These are phyloP conservation scores for Hemiscyllium ocellatum DNA, from an alignment of 2,113 vertebrate species.

Conservation along the genomic window DNA sequence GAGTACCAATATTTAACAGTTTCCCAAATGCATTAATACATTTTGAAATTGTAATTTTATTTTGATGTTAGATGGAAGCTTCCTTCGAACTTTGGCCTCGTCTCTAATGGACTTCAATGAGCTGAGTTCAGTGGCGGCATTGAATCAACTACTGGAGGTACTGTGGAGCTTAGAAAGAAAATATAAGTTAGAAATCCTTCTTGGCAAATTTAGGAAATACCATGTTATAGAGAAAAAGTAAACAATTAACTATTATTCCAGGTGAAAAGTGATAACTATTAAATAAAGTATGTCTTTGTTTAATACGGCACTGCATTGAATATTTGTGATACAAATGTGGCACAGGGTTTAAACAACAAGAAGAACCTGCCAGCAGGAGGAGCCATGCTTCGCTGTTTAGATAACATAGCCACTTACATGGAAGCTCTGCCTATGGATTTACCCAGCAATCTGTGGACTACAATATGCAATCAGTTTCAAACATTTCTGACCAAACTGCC, in stretches of 20 bases:
- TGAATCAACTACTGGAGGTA: conserved; percentile 95
- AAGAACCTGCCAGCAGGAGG: conserved; percentile 93
- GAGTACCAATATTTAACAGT: not conserved
- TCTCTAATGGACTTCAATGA: conserved; percentile 95
- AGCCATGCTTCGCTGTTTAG: conserved; percentile 91
- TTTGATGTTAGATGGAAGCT: conserved; percentile 76
- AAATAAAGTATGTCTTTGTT: not conserved
- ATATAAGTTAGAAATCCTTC: too few species aligned
- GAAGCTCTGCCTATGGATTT: conserved; percentile 97
- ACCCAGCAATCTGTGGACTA: conserved; percentile 95
- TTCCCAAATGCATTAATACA: not conserved
- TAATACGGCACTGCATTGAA: not conserved
- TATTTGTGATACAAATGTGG: conserved; percentile 26
- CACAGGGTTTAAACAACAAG: conserved; percentile 93
- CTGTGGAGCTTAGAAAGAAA: not conserved
- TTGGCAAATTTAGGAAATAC: not conserved
- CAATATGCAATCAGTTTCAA: conserved; percentile 97
- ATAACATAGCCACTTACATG: conserved; percentile 95
- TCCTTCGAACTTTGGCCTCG: conserved; percentile 79
- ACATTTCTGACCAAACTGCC: conserved; percentile 93
- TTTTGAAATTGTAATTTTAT: not conserved
- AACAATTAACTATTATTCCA: not conserved
- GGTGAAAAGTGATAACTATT: not conserved
- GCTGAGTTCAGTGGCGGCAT: conserved; percentile 85
- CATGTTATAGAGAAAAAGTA: not conserved